phyloP scores from a whole-genome alignment of 2,888 invertebrate species.

The Lamproptera curius region DNA sequence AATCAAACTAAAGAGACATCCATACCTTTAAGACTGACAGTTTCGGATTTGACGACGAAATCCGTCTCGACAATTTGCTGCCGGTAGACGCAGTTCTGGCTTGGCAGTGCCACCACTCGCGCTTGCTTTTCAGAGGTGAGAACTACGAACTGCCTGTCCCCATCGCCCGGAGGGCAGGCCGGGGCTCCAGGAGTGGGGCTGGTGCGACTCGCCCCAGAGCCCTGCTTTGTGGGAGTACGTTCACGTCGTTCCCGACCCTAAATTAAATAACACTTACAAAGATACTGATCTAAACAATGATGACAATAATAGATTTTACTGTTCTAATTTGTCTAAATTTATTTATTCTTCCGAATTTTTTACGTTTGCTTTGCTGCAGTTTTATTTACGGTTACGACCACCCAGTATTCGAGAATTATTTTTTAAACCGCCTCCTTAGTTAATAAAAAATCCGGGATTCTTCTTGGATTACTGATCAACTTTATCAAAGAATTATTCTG shows the following conservation, averaged over 20 bases:
- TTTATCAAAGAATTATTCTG: too few relatives aligned
- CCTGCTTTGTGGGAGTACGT: slow-evolving; percentile 81
- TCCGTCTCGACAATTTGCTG: slow-evolving; percentile 95
- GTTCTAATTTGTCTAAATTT: too few relatives aligned
- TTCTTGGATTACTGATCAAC: too few relatives aligned
- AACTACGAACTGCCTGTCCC: slow-evolving; percentile 95
- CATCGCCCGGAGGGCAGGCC: slow-evolving; percentile 57
- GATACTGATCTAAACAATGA: too few relatives aligned
- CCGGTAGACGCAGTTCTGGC: slow-evolving; percentile 95
- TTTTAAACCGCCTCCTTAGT: too few relatives aligned
- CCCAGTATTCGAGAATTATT: too few relatives aligned
- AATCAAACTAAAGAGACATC: not conserved
- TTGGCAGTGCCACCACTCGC: slow-evolving; percentile 94
- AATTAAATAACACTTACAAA: too few relatives aligned
- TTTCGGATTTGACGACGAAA: slow-evolving; percentile 96
- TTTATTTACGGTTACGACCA: too few relatives aligned
- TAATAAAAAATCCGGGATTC: too few relatives aligned
- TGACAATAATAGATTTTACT: too few relatives aligned
- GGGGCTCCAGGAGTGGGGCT: slow-evolving; percentile 80
- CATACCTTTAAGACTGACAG: slow-evolving; percentile 80
- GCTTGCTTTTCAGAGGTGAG: slow-evolving; percentile 97
- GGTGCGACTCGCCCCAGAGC: slow-evolving; percentile 83
- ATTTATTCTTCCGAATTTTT: too few relatives aligned
- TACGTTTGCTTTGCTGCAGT: too few relatives aligned
- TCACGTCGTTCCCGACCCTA: slow-evolving; percentile 65